Conservation (phyloP, 2,797 vertebrate genomes). For the Aldrovandia affinis region DNA sequence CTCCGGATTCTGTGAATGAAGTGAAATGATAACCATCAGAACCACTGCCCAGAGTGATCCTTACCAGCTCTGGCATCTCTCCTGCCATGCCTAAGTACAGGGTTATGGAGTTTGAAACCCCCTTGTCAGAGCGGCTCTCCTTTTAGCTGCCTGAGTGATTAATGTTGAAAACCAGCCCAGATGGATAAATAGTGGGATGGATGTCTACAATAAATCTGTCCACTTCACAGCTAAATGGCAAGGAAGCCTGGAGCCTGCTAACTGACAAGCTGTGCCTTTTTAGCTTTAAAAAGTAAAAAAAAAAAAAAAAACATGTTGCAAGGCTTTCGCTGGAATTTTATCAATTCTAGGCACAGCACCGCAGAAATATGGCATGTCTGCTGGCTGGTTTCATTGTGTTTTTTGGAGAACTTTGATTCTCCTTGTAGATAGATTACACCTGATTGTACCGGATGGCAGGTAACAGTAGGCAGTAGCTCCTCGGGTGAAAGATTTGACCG, state of each 20-base stretch:
- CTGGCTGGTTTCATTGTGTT: slow-evolving; percentile 7
- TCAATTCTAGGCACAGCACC: slow-evolving; percentile 18
- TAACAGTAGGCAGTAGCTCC: slow-evolving; percentile 43
- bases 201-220: slow-evolving; percentile 30
- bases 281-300: slow-evolving; percentile 29
- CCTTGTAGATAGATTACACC: slow-evolving; percentile 56
- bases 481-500: slow-evolving; percentile 49
- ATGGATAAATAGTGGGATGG: slow-evolving; percentile 23
- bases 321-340: slow-evolving; percentile 3
- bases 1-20: background rate
- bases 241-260: background rate
- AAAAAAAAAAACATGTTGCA: slow-evolving; percentile 22
- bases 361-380: background rate
- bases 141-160: slow-evolving; percentile 21
- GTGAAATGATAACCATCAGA: background rate
- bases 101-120: slow-evolving; percentile 12
- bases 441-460: slow-evolving; percentile 60
- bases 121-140: slow-evolving; percentile 14
- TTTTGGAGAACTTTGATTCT: background rate
- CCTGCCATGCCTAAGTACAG: slow-evolving; percentile 11
- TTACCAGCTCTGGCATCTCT: background rate
- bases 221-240: slow-evolving; percentile 13
- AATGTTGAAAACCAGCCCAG: slow-evolving; percentile 33
- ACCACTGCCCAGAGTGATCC: background rate
- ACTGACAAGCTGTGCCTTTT: slow-evolving; percentile 25